phyloP scores from a whole-genome alignment of 2,888 invertebrate species.

The Drosophila testacea region DNA sequence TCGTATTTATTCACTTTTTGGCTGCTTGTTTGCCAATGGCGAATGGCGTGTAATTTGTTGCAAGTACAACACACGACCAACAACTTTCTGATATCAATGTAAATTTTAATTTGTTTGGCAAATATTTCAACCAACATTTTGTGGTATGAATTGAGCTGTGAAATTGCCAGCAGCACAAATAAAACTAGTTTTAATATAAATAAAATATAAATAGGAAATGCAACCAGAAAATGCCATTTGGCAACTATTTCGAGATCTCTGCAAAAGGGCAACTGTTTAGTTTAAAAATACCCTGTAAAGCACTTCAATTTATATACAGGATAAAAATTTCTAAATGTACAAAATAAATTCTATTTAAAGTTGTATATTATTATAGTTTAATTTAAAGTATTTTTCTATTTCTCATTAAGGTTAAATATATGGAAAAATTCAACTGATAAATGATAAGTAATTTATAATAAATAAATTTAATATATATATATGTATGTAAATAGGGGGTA shows the following conservation, averaged over 20 bases:
- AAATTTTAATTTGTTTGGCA: conserved; percentile 78
- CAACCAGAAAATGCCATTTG: conserved; percentile 22
- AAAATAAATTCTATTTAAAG: no score
- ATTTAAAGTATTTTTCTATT: no score
- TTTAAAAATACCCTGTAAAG: neutral
- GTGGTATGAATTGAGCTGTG: conserved; percentile 64
- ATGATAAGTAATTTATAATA: neutral
- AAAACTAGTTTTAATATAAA: conserved; percentile 36
- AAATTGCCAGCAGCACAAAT: conserved; percentile 49
- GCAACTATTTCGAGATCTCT: neutral
- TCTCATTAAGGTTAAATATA: no score
- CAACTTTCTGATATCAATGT: conserved; percentile 70
- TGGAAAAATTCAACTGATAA: no score
- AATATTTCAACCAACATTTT: conserved; percentile 67
- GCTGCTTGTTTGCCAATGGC: conserved; percentile 54
- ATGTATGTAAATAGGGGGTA: conserved; percentile 14
- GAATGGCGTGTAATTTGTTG: conserved; percentile 69
- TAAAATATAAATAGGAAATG: conserved; percentile 6
- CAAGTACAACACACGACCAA: conserved; percentile 28
- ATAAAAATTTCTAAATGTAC: no score
- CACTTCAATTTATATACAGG: neutral
- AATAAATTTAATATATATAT: neutral
- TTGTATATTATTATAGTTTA: no score
- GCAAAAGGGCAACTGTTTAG: neutral
- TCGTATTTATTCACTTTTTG: conserved; percentile 70